A percentile compares a stretch with the other conserved stretches of the same genome.
Evolutionary conservation across 2,888 invertebrate genomes (phyloP).

Genomic region (Zelleria hepariella): DNA sequence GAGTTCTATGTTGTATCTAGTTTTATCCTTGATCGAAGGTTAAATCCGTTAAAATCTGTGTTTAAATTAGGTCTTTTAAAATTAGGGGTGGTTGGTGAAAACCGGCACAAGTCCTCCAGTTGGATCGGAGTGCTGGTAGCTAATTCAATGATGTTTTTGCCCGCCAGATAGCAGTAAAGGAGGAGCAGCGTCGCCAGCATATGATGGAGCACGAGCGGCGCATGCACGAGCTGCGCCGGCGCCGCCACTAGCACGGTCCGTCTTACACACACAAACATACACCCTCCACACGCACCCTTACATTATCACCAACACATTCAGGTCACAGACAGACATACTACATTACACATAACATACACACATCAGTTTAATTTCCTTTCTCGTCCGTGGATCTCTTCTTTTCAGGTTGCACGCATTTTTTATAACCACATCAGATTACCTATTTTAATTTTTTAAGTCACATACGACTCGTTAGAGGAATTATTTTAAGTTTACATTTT

Average conservation of each 20-base stretch:
- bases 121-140: neutral
- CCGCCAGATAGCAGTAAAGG: constrained; percentile 87
- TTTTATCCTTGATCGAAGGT: no score
- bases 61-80: no score
- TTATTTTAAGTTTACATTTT: neutral
- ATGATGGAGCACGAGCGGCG: constrained; percentile 89
- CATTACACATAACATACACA: constrained; percentile 17
- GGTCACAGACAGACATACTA: constrained; percentile 13
- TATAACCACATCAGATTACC: neutral
- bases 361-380: constrained; percentile 12
- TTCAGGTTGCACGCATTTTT: constrained; percentile 31
- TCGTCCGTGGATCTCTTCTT: constrained; percentile 24
- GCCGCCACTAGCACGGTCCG: constrained; percentile 69
- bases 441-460: neutral
- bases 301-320: constrained; percentile 10
- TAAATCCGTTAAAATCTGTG: no score
- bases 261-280: constrained; percentile 23
- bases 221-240: constrained; percentile 79
- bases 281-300: constrained; percentile 8
- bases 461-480: neutral
- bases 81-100: no score
- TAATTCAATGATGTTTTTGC: constrained; percentile 4
- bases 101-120: no score
- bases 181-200: constrained; percentile 87
- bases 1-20: no score